Evolutionary conservation across 1,140 invertebrate species (phyloP).

Genomic region (Bombus affinis): DNA sequence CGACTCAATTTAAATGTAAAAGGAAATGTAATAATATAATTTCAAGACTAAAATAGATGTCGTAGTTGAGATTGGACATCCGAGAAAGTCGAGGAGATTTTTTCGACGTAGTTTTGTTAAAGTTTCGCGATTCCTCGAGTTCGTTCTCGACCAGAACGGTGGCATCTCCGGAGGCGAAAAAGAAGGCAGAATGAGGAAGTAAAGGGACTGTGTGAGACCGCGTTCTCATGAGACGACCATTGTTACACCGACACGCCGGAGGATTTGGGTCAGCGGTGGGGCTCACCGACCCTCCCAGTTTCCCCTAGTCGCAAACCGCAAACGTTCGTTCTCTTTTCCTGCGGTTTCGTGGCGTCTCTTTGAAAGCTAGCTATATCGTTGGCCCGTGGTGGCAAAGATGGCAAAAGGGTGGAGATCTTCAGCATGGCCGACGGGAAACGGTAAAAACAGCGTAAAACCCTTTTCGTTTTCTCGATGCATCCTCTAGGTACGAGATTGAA

Average conservation of each 20-base stretch:
- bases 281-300: slow-evolving; percentile 67
- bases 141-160: slow-evolving; percentile 21
- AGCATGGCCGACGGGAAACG: slow-evolving; percentile 63
- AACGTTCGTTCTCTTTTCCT: slow-evolving; percentile 53
- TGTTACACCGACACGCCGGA: slow-evolving; percentile 65
- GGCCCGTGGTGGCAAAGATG: slow-evolving; percentile 55
- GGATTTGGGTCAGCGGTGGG: slow-evolving; percentile 72
- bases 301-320: slow-evolving; percentile 68
- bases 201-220: slow-evolving; percentile 58
- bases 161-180: slow-evolving; percentile 42
- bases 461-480: not conserved
- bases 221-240: slow-evolving; percentile 72
- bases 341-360: slow-evolving; percentile 69
- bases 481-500: not conserved
- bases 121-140: slow-evolving; percentile 17
- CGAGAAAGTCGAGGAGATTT: not conserved
- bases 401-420: slow-evolving; percentile 46
- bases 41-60: not conserved
- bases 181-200: slow-evolving; percentile 61
- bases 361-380: slow-evolving; percentile 56
- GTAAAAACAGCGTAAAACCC: slow-evolving; percentile 60
- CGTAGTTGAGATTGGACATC: not conserved
- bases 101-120: not conserved
- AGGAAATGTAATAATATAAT: too few species aligned
- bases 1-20: too few species aligned